Base-by-base conservation (phyloP, 2,113 vertebrate genomes). In the Proterorhinus semilunaris region DNA sequence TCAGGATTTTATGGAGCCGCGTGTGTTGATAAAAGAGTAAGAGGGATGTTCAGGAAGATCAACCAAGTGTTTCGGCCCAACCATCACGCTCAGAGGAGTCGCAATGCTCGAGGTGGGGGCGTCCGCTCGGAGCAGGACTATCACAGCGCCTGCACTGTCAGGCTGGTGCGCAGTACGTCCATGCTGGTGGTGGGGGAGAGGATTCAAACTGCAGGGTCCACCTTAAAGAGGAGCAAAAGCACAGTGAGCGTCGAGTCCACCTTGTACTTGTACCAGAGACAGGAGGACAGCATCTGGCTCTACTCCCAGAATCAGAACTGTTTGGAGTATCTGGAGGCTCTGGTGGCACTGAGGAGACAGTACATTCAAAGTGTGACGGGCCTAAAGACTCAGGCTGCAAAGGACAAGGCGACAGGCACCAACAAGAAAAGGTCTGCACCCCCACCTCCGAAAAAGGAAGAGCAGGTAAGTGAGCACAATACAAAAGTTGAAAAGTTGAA, bases 131-230 rank as follows among this genome's bases (percentile, higher is more conserved):
- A 87, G 61, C 70, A 82, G 54, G 86, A 88, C 27, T 91, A 93
- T 55, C 90, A 93, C 42, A 86, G 71, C 6, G 86, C 93, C 11
- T 94, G 94, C 71, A 88, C 92, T 0, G 94, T 96, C 44, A 88
- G 93, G 68, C 79, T 98, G 83, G 93, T 96, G 42, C 96, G 96
- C 75, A 98, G 97, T 88, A 96, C 95, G 65, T 98, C 98, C 21
- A 94, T 98, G 96, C 96, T 96, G 0, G 72, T 94, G 74, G 93
- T 96, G 3, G 93, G 94, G 13, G 91, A 90, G 59, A 93, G 89
- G 13, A 91, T 85, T 1, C 92, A 91, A 49, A 81, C 82, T 6
- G 88, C 17, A 0, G 91, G 93, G 62, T 82, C 79, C 0, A 89
- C 94, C 2, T 76, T 98, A 7, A 98, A 97, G 79, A 92, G 96